A percentile compares a stretch with the other conserved stretches of the same genome.
Conservation (phyloP, 2,888 invertebrate species). For the Tortricodes alternella region DNA sequence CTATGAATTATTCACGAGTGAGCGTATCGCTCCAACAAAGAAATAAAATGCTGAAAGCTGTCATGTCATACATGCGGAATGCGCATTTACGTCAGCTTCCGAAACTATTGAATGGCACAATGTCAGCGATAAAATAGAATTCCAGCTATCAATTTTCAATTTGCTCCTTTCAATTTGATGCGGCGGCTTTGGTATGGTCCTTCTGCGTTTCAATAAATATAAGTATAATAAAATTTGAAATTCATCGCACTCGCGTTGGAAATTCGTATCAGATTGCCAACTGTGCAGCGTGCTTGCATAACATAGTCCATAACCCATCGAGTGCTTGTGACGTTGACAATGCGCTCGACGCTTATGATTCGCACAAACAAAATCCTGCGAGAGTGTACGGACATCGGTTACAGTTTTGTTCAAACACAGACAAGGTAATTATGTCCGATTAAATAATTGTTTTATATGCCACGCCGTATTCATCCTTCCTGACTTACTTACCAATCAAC, state of each 20-base stretch:
- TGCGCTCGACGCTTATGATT: conserved; percentile 2
- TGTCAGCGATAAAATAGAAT: conserved; percentile 8
- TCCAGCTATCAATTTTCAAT: conserved; percentile 4
- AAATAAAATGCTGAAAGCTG: conserved; percentile 26
- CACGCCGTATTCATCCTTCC: background rate
- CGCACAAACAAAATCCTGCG: conserved; percentile 5
- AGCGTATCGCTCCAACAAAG: conserved; percentile 26
- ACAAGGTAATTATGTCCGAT: conserved; percentile 23
- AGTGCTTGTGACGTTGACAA: background rate
- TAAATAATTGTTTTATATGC: conserved; percentile 23
- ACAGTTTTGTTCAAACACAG: conserved; percentile 15
- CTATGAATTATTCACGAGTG: conserved; percentile 68
- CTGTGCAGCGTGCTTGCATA: background rate
- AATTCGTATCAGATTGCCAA: background rate
- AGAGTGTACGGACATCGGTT: conserved; percentile 5
- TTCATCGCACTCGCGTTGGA: background rate
- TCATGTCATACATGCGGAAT: conserved; percentile 32
- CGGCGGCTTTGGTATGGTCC: background rate
- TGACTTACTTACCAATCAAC: conserved; percentile 14
- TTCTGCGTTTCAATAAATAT: background rate
- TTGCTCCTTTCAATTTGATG: background rate
- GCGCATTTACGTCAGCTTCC: conserved; percentile 22
- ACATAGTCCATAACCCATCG: background rate
- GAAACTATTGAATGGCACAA: conserved; percentile 14
- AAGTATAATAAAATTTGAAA: background rate